phyloP scores from a whole-genome alignment of 2,888 invertebrate genomes.

The Eupithecia vulgata region DNA sequence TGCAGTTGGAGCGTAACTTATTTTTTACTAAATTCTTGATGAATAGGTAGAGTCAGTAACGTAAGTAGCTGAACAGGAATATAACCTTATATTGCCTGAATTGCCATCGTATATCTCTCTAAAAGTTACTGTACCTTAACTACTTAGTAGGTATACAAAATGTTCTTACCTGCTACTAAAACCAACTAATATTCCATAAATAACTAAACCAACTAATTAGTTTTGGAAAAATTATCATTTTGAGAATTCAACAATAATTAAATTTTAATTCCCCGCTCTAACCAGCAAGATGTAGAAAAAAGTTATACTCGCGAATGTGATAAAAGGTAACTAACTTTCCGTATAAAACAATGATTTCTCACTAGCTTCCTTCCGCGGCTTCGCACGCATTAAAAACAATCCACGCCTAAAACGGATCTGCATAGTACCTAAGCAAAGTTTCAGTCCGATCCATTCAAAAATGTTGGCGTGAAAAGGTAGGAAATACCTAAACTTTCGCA shows the following conservation, averaged over 20 bases:
- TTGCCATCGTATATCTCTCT: too few relatives aligned
- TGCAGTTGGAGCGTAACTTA: not conserved
- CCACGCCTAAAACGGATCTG: not conserved
- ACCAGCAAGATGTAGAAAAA: too few relatives aligned
- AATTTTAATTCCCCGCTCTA: too few relatives aligned
- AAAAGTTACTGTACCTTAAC: too few relatives aligned
- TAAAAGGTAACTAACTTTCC: not conserved
- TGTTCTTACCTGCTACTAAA: not conserved
- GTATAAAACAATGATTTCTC: not conserved
- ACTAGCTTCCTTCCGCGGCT: not conserved
- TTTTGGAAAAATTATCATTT: too few relatives aligned
- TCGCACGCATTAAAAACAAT: not conserved
- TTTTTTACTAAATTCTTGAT: not conserved
- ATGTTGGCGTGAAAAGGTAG: not conserved
- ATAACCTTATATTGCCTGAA: not conserved
- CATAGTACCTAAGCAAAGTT: not conserved
- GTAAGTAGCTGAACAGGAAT: not conserved
- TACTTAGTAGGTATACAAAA: not conserved
- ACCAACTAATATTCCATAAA: too few relatives aligned
- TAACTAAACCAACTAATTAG: too few relatives aligned
- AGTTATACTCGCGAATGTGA: too few relatives aligned
- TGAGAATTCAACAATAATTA: too few relatives aligned
- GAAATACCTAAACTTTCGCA: not conserved
- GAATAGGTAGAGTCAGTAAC: not conserved
- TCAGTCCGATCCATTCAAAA: not conserved